These are phyloP conservation scores for Bos javanicus DNA, from an alignment of 2,113 vertebrate species.

Conservation along the genomic window DNA sequence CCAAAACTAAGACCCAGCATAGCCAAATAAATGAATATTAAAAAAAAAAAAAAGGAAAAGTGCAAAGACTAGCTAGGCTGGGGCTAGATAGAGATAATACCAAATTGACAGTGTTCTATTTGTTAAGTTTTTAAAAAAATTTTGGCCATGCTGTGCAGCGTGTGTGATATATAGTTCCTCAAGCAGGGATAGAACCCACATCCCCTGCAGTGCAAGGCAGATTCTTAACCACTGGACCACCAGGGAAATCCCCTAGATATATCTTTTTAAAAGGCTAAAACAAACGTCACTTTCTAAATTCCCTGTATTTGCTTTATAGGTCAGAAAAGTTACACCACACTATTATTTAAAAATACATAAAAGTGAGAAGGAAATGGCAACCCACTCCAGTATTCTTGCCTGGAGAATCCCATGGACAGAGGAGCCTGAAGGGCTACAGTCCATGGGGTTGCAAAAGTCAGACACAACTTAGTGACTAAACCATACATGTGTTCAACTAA, in stretches of 20 bases:
- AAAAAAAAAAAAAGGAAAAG: neutral
- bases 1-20: neutral
- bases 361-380: neutral
- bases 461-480: neutral
- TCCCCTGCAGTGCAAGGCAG: neutral
- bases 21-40: neutral
- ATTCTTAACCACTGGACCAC: neutral
- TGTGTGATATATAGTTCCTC: neutral
- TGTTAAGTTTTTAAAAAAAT: rapidly evolving
- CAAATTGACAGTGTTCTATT: neutral
- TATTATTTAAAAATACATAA: neutral
- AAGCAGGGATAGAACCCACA: neutral
- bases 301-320: neutral
- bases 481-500: neutral
- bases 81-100: neutral
- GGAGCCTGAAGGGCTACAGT: neutral
- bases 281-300: neutral
- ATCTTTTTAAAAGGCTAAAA: neutral
- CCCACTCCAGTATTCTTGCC: neutral
- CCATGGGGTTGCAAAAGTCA: neutral
- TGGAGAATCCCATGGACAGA: neutral
- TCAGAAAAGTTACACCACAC: neutral
- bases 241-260: neutral
- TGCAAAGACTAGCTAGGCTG: neutral
- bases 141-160: neutral